phyloP scores from a whole-genome alignment of 1,140 invertebrate genomes.

The Aporrectodea caliginosa region DNA sequence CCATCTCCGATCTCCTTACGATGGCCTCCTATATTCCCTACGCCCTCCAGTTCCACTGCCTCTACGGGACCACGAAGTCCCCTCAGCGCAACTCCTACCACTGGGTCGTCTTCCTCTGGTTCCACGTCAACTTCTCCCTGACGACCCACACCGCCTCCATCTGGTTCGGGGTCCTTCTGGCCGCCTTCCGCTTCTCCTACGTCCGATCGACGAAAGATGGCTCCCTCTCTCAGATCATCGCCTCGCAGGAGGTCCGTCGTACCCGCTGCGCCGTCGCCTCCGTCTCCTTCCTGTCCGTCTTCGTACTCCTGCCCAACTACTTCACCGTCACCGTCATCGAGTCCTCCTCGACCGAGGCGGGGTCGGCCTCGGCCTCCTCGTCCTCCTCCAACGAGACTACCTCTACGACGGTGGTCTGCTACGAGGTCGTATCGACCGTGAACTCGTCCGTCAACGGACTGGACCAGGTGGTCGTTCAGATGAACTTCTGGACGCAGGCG shows the following conservation, averaged over 20 bases:
- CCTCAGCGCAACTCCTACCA: conserved; percentile 24
- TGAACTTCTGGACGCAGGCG: conserved; percentile 46
- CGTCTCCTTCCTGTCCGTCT: conserved; percentile 67
- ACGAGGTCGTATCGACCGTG: neutral
- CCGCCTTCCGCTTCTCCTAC: conserved; percentile 86
- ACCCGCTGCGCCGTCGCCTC: conserved; percentile 69
- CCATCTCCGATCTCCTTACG: conserved; percentile 77
- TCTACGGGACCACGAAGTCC: conserved; percentile 33
- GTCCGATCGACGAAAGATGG: conserved; percentile 66
- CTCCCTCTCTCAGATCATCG: too few relatives aligned
- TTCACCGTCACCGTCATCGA: neutral
- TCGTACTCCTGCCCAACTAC: conserved; percentile 74
- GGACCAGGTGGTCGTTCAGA: neutral
- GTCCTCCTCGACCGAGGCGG: neutral
- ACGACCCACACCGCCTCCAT: conserved; percentile 88
- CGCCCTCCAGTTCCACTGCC: conserved; percentile 62
- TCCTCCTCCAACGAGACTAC: too few relatives aligned
- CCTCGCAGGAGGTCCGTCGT: conserved; percentile 40
- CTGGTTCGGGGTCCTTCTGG: conserved; percentile 82
- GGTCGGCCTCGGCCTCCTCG: neutral
- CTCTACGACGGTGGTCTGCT: too few relatives aligned
- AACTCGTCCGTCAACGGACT: neutral
- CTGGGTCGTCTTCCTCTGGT: conserved; percentile 47
- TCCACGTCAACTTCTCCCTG: conserved; percentile 64
- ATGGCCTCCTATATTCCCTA: conserved; percentile 84